Conservation (phyloP, 2,113 vertebrate species). For the Lates calcarifer region DNA sequence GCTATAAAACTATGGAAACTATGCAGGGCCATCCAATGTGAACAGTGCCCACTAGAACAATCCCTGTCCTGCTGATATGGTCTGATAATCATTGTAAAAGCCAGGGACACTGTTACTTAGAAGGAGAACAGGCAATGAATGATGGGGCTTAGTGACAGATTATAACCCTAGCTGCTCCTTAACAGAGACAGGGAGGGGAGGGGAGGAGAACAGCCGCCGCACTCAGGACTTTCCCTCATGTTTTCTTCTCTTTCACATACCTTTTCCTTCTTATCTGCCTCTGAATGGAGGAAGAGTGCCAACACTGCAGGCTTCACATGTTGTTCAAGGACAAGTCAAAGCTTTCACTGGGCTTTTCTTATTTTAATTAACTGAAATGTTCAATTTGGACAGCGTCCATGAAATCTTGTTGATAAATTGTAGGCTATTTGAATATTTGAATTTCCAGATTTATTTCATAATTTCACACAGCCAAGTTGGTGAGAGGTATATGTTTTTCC, state of each 20-base stretch:
- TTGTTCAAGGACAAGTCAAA: slow-evolving; percentile 35
- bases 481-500: not conserved
- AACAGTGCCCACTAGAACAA: slow-evolving; percentile 28
- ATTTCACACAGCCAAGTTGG: not conserved
- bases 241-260: slow-evolving; percentile 26
- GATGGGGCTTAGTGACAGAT: slow-evolving; percentile 70
- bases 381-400: not conserved
- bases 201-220: slow-evolving; percentile 8
- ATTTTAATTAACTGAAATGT: not conserved
- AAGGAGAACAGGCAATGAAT: slow-evolving; percentile 68
- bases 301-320: slow-evolving; percentile 25
- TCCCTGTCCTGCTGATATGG: slow-evolving; percentile 48
- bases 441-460: not conserved
- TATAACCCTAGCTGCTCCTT: slow-evolving; percentile 67
- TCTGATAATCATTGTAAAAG: slow-evolving; percentile 53
- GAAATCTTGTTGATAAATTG: not conserved
- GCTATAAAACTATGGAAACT: slow-evolving; percentile 44
- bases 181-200: slow-evolving; percentile 32
- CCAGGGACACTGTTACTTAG: slow-evolving; percentile 55
- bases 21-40: slow-evolving; percentile 21
- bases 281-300: slow-evolving; percentile 20
- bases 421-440: not conserved
- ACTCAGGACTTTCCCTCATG: slow-evolving; percentile 13
- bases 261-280: slow-evolving; percentile 31
- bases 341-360: not conserved